phyloP scores from a whole-genome alignment of 2,113 vertebrate species.

The Zosterops hypoxanthus region DNA sequence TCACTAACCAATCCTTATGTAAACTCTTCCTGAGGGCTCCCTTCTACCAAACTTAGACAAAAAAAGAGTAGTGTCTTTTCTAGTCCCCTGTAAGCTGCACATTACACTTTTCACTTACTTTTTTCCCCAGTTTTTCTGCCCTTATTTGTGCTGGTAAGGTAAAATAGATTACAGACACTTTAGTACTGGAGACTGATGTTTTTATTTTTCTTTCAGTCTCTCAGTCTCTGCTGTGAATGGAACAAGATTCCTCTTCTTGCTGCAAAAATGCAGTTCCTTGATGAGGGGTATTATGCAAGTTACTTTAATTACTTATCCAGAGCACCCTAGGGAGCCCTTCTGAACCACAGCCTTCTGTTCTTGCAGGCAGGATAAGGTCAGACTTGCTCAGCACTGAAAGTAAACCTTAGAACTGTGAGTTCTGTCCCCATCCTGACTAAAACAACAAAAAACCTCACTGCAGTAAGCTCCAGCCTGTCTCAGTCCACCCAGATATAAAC shows the following conservation, averaged over 20 bases:
- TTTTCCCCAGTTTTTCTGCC: neutral
- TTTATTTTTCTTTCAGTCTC: neutral
- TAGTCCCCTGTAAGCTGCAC: neutral
- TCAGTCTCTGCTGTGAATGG: neutral
- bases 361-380: slow-evolving; percentile 8
- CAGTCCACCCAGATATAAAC: slow-evolving; percentile 19
- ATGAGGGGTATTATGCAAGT: slow-evolving; percentile 27
- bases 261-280: slow-evolving; percentile 9
- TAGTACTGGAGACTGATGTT: neutral
- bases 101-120: neutral
- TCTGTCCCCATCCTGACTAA: neutral
- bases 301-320: slow-evolving; percentile 30
- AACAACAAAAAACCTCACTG: neutral
- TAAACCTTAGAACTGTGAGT: neutral
- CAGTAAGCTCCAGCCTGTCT: neutral
- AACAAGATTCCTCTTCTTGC: slow-evolving; percentile 14
- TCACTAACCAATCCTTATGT: neutral
- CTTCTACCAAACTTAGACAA: neutral
- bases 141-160: neutral
- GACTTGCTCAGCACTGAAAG: neutral
- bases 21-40: neutral
- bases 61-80: neutral
- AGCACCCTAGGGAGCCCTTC: slow-evolving; percentile 9
- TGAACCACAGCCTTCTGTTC: slow-evolving; percentile 17
- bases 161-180: neutral